phyloP scores from a whole-genome alignment of 2,797 vertebrate species.

The Syndactyla subalaris region DNA sequence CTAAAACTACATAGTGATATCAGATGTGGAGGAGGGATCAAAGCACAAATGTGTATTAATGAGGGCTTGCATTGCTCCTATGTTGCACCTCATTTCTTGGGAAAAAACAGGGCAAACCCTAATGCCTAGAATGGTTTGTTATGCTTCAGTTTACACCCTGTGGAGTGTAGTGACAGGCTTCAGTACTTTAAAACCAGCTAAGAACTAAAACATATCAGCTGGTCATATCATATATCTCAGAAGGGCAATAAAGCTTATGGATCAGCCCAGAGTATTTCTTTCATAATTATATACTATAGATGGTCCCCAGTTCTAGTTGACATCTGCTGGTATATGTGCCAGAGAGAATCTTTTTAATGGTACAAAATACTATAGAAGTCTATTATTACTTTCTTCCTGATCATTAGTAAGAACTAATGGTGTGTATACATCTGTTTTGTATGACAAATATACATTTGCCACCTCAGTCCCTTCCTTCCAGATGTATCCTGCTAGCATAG shows the following conservation, averaged over 20 bases:
- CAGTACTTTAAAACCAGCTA: neutral
- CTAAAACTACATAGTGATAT: neutral
- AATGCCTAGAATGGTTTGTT: neutral
- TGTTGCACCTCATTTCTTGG: neutral
- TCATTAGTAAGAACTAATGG: neutral
- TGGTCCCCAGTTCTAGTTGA: neutral
- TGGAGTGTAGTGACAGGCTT: neutral
- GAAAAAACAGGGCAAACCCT: neutral
- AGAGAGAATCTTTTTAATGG: neutral
- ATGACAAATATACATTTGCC: neutral
- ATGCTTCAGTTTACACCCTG: neutral
- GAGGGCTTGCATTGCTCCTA: neutral
- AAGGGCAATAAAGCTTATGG: neutral
- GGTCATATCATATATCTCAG: neutral
- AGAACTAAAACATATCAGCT: neutral
- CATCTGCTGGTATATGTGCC: neutral
- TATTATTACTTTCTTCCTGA: neutral
- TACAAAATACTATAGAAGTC: neutral
- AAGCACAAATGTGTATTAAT: neutral
- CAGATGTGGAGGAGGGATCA: neutral
- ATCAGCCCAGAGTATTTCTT: neutral
- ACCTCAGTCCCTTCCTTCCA: neutral
- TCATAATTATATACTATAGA: neutral
- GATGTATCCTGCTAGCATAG: neutral
- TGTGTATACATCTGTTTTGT: neutral